A percentile compares a stretch with the other conserved stretches of the same genome.
These are phyloP conservation scores for Chiroxiphia lanceolata DNA, from an alignment of 2,797 vertebrate genomes.

Conservation along the genomic window DNA sequence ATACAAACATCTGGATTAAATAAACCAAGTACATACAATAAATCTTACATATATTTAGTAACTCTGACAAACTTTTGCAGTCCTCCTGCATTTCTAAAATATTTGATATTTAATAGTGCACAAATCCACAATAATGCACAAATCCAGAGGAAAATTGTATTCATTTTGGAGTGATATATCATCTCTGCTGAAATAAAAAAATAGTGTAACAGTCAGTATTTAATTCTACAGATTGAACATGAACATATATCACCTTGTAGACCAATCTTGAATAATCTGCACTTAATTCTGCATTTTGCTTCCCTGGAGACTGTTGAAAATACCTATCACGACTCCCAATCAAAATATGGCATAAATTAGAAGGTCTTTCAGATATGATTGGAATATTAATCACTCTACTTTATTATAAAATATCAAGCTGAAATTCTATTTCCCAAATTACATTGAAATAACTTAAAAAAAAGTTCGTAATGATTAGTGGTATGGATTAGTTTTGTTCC, in stretches of 20 bases:
- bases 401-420: background rate
- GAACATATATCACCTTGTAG: conserved; percentile 10
- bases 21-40: conserved; percentile 12
- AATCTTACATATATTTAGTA: background rate
- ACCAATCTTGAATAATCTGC: conserved; percentile 2
- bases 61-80: conserved; percentile 7
- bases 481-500: background rate
- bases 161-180: background rate
- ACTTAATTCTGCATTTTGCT: background rate
- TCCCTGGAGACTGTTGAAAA: conserved; percentile 31
- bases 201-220: background rate
- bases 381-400: conserved; percentile 29
- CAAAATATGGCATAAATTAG: conserved; percentile 48
- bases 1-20: conserved; percentile 60
- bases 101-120: background rate
- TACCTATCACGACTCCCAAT: background rate
- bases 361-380: background rate
- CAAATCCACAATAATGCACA: background rate
- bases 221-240: conserved; percentile 23
- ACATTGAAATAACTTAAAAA: background rate
- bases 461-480: background rate
- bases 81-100: background rate
- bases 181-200: background rate
- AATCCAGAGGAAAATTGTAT: background rate
- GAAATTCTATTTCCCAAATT: background rate